Evolutionary conservation across 2,888 invertebrate genomes (phyloP).

Genomic region (Coenonympha glycerion): DNA sequence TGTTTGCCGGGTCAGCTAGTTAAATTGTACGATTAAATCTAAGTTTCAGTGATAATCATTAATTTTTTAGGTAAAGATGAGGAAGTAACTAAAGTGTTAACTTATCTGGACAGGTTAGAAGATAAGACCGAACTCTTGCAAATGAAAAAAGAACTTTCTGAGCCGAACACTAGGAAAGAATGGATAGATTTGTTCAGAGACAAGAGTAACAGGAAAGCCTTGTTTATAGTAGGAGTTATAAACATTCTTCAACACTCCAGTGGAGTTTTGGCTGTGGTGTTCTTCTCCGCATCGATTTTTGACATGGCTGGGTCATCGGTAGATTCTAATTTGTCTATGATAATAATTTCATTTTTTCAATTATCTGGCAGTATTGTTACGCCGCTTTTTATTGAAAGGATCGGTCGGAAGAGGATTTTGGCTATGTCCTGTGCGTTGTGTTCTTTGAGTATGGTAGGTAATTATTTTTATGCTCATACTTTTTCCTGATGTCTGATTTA

Average conservation of each 20-base stretch:
- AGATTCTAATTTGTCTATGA: slow-evolving; percentile 41
- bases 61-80: slow-evolving; percentile 34
- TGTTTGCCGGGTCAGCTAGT: too few relatives aligned
- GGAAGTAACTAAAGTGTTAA: slow-evolving; percentile 18
- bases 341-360: slow-evolving; percentile 42
- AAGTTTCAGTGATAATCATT: neutral
- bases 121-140: slow-evolving; percentile 36
- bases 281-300: slow-evolving; percentile 25
- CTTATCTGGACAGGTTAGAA: slow-evolving; percentile 36
- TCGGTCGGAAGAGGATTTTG: slow-evolving; percentile 41
- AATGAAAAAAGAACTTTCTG: slow-evolving; percentile 27
- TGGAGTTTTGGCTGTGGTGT: slow-evolving; percentile 19
- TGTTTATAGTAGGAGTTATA: slow-evolving; percentile 38
- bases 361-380: slow-evolving; percentile 37
- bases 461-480: neutral
- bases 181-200: slow-evolving; percentile 40
- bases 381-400: slow-evolving; percentile 43
- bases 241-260: slow-evolving; percentile 30
- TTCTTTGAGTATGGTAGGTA: slow-evolving; percentile 42
- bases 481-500: neutral
- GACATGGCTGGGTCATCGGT: slow-evolving; percentile 22
- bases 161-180: slow-evolving; percentile 26
- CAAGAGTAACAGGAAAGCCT: slow-evolving; percentile 40
- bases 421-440: slow-evolving; percentile 39
- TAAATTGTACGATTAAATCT: neutral